Percentiles rank a stretch among this genome's conserved stretches.
Evolutionary conservation across 2,888 invertebrate genomes (phyloP).

Genomic region (Laothoe populi): DNA sequence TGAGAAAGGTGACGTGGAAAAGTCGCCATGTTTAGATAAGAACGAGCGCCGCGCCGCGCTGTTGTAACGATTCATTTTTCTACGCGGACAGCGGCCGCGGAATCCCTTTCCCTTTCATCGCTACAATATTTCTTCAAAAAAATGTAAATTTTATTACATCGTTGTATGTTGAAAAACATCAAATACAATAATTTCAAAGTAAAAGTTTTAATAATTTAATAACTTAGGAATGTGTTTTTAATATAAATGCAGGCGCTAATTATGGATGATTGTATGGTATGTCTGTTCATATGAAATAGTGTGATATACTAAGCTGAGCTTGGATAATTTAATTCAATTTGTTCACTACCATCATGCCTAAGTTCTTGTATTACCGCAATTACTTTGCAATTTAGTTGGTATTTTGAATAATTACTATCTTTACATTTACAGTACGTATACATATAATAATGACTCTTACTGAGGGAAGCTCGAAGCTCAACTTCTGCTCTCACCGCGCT

Average conservation of each 20-base stretch:
- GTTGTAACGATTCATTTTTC: slow-evolving; percentile 72
- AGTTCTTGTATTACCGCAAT: too few species aligned
- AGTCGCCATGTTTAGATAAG: slow-evolving; percentile 50
- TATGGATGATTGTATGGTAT: too few species aligned
- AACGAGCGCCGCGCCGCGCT: slow-evolving; percentile 47
- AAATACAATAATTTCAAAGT: slow-evolving; percentile 3
- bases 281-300: too few species aligned
- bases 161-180: not conserved
- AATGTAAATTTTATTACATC: slow-evolving; percentile 2
- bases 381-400: too few species aligned
- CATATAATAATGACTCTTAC: slow-evolving; percentile 19
- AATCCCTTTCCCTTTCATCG: slow-evolving; percentile 32
- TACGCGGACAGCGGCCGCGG: slow-evolving; percentile 44
- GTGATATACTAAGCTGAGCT: too few species aligned
- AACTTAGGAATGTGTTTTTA: too few species aligned
- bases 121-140: slow-evolving; percentile 29
- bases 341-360: too few species aligned
- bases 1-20: slow-evolving; percentile 35
- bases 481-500: not conserved
- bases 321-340: too few species aligned
- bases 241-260: slow-evolving; percentile 21
- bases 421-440: slow-evolving; percentile 10
- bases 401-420: too few species aligned
- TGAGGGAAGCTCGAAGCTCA: not conserved
- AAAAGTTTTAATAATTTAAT: too few species aligned